phyloP scores from a whole-genome alignment of 2,113 vertebrate species.

The Chascanopsetta lugubris region DNA sequence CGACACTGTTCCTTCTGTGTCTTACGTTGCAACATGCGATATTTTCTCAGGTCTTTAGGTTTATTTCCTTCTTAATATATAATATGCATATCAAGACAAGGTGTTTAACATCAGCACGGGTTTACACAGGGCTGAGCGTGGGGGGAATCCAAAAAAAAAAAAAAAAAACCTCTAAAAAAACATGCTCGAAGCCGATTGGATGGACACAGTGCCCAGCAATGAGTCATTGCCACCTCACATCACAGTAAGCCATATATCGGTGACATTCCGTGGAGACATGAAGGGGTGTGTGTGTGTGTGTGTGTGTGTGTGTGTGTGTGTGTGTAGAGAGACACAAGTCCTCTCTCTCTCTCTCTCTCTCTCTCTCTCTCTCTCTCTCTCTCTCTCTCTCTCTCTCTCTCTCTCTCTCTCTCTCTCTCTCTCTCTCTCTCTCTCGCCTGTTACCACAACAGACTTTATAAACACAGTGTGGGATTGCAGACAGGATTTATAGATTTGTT shows the following conservation, averaged over 20 bases:
- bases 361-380: too few relatives aligned
- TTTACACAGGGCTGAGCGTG: too few relatives aligned
- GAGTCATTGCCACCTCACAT: constrained; percentile 57
- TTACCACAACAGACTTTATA: neutral
- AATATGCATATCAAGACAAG: constrained; percentile 72
- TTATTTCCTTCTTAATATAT: constrained; percentile 59
- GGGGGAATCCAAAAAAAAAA: too few relatives aligned
- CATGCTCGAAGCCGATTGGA: too few relatives aligned
- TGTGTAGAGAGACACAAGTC: too few relatives aligned
- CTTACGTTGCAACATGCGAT: constrained; percentile 67
- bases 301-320: constrained; percentile 19
- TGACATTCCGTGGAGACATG: constrained; percentile 26
- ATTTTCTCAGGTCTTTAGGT: constrained; percentile 78
- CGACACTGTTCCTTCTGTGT: constrained; percentile 65
- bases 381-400: too few relatives aligned
- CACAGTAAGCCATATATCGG: constrained; percentile 49
- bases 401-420: neutral
- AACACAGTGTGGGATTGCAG: neutral
- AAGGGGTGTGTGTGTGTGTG: neutral
- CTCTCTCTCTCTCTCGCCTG: too few relatives aligned
- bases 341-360: too few relatives aligned
- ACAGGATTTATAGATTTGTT: neutral
- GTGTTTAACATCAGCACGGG: constrained; percentile 58
- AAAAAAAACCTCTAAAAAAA: too few relatives aligned
- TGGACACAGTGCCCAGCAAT: too few relatives aligned